phyloP scores from a whole-genome alignment of 1,140 invertebrate genomes.

The Drosophila murphyi region DNA sequence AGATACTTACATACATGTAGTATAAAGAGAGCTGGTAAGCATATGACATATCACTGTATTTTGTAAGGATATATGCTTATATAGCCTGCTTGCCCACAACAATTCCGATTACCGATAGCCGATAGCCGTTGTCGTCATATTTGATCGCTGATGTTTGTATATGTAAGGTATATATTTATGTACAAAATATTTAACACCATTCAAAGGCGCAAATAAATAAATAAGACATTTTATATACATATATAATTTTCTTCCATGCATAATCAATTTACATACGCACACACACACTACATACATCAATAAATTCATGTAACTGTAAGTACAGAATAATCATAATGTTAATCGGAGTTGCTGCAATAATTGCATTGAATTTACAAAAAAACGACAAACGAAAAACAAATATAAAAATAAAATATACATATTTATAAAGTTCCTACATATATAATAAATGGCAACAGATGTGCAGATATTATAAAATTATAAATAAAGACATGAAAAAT shows the following conservation, averaged over 20 bases:
- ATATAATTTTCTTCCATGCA: slow-evolving; percentile 19
- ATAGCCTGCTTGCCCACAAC: neutral
- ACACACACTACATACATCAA: neutral
- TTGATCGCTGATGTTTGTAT: neutral
- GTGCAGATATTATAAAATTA: slow-evolving; percentile 80
- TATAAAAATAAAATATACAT: slow-evolving; percentile 48
- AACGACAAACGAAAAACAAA: too few species aligned
- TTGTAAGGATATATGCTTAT: slow-evolving; percentile 13
- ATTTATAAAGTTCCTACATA: slow-evolving; percentile 77
- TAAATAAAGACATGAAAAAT: slow-evolving; percentile 61
- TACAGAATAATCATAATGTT: slow-evolving; percentile 34
- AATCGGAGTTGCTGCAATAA: slow-evolving; percentile 64
- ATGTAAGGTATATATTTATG: neutral
- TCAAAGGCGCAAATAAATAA: neutral
- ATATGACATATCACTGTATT: slow-evolving; percentile 45
- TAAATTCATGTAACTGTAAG: slow-evolving; percentile 16
- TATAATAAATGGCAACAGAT: slow-evolving; percentile 72
- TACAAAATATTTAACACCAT: neutral
- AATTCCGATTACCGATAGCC: neutral
- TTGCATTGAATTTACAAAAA: slow-evolving; percentile 53
- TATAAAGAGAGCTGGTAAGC: slow-evolving; percentile 8
- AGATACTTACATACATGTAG: neutral
- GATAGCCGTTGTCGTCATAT: neutral
- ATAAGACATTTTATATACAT: neutral
- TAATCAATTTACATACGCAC: slow-evolving; percentile 23